Percentiles rank a stretch among this genome's conserved stretches.
Evolutionary conservation across 37 sponge, comb jelly and placozoan species (phyloP).

Genomic region (Mnemiopsis leidyi): DNA sequence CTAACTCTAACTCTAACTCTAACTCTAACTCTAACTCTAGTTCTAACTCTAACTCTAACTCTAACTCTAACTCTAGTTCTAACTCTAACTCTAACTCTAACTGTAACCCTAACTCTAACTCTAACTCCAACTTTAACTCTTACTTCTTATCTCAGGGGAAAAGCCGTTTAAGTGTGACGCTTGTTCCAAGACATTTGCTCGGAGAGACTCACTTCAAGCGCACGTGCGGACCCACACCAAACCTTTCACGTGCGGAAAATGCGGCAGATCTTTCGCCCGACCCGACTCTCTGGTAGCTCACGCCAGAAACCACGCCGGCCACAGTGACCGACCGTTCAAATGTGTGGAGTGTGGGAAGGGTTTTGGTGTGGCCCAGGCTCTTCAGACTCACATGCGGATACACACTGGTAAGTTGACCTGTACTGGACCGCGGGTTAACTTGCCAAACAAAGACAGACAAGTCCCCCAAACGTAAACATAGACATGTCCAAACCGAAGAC

Average conservation of each 20-base stretch:
- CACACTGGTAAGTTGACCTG: slow-evolving; percentile 16
- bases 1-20: background rate
- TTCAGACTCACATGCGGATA: slow-evolving; percentile 65
- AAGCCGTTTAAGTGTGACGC: slow-evolving; percentile 48
- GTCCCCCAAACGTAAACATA: background rate
- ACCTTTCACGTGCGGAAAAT: slow-evolving; percentile 57
- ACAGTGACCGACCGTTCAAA: slow-evolving; percentile 47
- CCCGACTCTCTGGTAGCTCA: slow-evolving; percentile 63
- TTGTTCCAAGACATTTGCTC: slow-evolving; percentile 3
- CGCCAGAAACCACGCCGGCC: slow-evolving; percentile 54
- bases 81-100: background rate
- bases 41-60: too few relatives aligned
- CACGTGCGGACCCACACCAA: slow-evolving; percentile 61
- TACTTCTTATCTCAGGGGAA: slow-evolving; percentile 15
- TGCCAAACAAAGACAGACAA: slow-evolving; percentile 21
- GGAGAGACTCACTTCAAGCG: slow-evolving; percentile 59
- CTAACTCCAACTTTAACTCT: background rate
- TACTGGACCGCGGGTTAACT: background rate
- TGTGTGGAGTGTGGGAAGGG: slow-evolving; percentile 64
- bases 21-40: background rate
- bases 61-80: background rate
- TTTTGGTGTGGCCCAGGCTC: slow-evolving; percentile 60
- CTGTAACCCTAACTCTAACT: too few relatives aligned
- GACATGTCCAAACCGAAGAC: background rate
- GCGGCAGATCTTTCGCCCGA: slow-evolving; percentile 40